Percentiles rank a stretch among this genome's conserved stretches.
These are phyloP conservation scores for Odiellus spinosus DNA, from an alignment of 2,888 invertebrate genomes.

Conservation along the genomic window DNA sequence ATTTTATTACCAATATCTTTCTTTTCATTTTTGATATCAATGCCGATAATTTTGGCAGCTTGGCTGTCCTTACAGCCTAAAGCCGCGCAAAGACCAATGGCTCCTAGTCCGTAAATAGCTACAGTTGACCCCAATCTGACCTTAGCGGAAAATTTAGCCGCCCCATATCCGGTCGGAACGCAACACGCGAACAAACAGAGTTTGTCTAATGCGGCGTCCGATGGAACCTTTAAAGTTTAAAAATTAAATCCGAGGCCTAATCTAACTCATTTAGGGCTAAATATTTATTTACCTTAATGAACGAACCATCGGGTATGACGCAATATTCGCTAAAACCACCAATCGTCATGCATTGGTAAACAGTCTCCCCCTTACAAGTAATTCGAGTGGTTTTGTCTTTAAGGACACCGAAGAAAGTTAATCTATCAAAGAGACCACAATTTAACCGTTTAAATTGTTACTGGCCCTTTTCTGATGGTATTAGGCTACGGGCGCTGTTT, in stretches of 20 bases:
- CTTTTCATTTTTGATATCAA: slow-evolving; percentile 19
- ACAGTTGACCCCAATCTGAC: slow-evolving; percentile 29
- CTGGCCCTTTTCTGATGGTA: no score
- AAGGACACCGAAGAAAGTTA: no score
- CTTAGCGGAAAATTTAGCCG: slow-evolving; percentile 10
- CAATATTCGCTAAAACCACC: slow-evolving; percentile 29
- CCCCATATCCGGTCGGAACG: slow-evolving; percentile 18
- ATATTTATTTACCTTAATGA: slow-evolving; percentile 30
- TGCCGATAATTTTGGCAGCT: slow-evolving; percentile 22
- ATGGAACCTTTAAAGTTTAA: slow-evolving; percentile 12
- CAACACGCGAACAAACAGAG: slow-evolving; percentile 16
- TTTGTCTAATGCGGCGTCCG: slow-evolving; percentile 9
- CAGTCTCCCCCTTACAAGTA: slow-evolving; percentile 29
- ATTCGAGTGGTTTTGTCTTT: slow-evolving; percentile 31
- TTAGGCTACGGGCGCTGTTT: no score
- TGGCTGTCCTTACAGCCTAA: slow-evolving; percentile 30
- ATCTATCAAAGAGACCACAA: no score
- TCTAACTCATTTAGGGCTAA: no score
- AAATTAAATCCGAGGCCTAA: no score
- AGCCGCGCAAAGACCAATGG: slow-evolving; percentile 29
- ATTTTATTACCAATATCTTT: slow-evolving; percentile 31
- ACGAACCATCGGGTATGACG: slow-evolving; percentile 31
- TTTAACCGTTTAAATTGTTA: no score
- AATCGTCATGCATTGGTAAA: slow-evolving; percentile 32
- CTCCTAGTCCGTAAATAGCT: slow-evolving; percentile 32